Percentiles rank a stretch among this genome's conserved stretches.
These are phyloP conservation scores for Drosophila ezoana DNA, from an alignment of 2,888 invertebrate species.

Conservation along the genomic window DNA sequence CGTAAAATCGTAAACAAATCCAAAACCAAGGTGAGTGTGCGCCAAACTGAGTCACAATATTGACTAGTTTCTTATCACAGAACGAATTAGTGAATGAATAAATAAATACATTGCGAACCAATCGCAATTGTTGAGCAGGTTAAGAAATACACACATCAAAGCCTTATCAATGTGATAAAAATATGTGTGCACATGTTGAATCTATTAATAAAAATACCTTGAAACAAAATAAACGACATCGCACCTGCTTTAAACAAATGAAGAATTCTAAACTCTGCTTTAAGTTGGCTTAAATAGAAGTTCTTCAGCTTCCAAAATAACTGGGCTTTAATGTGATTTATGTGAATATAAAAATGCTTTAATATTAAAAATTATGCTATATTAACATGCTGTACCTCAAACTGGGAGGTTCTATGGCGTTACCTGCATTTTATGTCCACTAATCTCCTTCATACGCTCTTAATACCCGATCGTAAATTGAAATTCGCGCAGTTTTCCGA, in stretches of 20 bases:
- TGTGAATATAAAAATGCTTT: no score
- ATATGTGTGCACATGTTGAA: neutral
- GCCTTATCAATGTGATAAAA: conserved; percentile 14
- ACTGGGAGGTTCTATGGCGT: conserved; percentile 13
- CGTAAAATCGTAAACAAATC: conserved; percentile 62
- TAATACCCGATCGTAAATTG: conserved; percentile 4
- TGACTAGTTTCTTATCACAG: conserved; percentile 33
- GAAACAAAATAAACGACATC: neutral
- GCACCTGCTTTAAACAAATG: no score
- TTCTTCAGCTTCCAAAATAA: no score
- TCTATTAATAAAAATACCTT: neutral
- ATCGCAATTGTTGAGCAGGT: conserved; percentile 44
- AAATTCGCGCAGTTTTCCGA: conserved; percentile 46
- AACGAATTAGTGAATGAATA: conserved; percentile 25
- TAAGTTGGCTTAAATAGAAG: no score
- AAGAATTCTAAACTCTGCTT: no score
- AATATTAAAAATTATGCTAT: no score
- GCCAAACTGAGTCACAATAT: conserved; percentile 25
- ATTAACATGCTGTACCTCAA: no score
- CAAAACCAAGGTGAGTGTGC: conserved; percentile 66
- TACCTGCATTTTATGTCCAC: neutral
- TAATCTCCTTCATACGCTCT: conserved; percentile 31
- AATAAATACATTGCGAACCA: conserved; percentile 3
- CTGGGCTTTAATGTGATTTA: no score
- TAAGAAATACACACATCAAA: conserved; percentile 25